phyloP scores from a whole-genome alignment of 2,113 vertebrate genomes.

The Eira barbara region DNA sequence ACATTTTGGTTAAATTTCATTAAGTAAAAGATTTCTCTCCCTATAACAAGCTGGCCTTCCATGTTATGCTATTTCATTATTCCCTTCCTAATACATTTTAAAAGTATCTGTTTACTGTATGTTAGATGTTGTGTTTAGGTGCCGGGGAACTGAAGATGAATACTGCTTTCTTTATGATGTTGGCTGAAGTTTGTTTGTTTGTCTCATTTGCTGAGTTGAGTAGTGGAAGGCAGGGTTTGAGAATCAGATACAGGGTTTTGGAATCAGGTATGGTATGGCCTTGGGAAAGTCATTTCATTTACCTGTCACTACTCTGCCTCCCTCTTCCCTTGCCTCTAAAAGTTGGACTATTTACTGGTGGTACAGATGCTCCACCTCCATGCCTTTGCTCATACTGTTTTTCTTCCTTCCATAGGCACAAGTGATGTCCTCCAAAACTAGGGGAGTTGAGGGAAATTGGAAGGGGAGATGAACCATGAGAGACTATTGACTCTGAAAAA shows the following conservation, averaged over 20 bases:
- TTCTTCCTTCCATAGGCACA: not conserved
- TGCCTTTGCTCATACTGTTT: not conserved
- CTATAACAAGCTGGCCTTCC: not conserved
- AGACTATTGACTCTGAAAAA: too few relatives aligned
- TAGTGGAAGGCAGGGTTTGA: not conserved
- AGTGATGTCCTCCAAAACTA: not conserved
- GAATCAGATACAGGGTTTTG: not conserved
- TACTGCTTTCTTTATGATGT: slow-evolving; percentile 19
- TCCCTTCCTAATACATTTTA: not conserved
- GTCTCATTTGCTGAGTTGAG: not conserved
- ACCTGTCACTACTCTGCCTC: not conserved
- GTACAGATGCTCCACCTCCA: not conserved
- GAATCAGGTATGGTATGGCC: not conserved
- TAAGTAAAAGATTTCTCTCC: not conserved
- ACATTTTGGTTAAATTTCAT: not conserved
- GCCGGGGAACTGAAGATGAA: not conserved
- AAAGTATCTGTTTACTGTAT: not conserved
- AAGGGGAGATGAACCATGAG: too few relatives aligned
- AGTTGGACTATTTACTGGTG: not conserved
- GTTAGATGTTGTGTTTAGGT: not conserved
- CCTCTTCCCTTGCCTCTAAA: not conserved
- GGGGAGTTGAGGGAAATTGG: too few relatives aligned
- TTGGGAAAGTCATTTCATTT: not conserved
- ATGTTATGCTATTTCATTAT: not conserved
- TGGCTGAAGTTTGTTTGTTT: not conserved